Percentiles rank a stretch among this genome's conserved stretches.
These are phyloP conservation scores for Pandemis corylana DNA, from an alignment of 2,888 invertebrate species.

Conservation along the genomic window DNA sequence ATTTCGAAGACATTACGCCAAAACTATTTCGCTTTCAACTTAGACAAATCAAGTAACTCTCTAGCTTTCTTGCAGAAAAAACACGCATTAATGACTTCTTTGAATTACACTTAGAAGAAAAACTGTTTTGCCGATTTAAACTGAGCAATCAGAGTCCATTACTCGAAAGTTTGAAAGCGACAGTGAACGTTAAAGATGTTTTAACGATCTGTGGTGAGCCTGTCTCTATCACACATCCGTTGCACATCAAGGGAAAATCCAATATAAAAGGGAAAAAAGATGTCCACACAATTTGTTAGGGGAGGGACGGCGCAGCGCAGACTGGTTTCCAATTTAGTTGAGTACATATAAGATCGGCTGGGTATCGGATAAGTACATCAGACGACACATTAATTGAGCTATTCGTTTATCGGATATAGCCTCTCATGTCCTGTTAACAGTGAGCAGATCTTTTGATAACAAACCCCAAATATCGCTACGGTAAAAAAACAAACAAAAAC, in stretches of 20 bases:
- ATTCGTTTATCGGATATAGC: not conserved
- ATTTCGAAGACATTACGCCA: not conserved
- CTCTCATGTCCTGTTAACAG: not conserved
- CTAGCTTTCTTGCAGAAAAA: not conserved
- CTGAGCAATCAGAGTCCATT: conserved; percentile 36
- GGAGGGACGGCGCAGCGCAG: conserved; percentile 15
- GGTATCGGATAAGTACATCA: conserved; percentile 20
- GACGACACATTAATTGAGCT: conserved; percentile 8
- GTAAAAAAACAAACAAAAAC: not conserved
- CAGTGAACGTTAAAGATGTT: conserved; percentile 30
- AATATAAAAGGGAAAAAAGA: conserved; percentile 31
- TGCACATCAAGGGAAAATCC: conserved; percentile 38
- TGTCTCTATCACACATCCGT: conserved; percentile 19
- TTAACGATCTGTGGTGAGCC: conserved; percentile 24
- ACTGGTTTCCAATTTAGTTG: conserved; percentile 32
- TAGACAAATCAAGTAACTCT: not conserved
- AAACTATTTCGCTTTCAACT: not conserved
- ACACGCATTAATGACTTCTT: conserved; percentile 18
- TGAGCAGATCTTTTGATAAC: not conserved
- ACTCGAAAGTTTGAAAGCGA: conserved; percentile 36
- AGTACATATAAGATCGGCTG: conserved; percentile 18
- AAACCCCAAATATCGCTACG: not conserved
- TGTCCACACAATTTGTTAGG: conserved; percentile 23
- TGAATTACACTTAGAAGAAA: conserved; percentile 13
- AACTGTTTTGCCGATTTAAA: conserved; percentile 10